Conservation (phyloP, 2,797 vertebrate species). For the Neostethus bicornis region DNA sequence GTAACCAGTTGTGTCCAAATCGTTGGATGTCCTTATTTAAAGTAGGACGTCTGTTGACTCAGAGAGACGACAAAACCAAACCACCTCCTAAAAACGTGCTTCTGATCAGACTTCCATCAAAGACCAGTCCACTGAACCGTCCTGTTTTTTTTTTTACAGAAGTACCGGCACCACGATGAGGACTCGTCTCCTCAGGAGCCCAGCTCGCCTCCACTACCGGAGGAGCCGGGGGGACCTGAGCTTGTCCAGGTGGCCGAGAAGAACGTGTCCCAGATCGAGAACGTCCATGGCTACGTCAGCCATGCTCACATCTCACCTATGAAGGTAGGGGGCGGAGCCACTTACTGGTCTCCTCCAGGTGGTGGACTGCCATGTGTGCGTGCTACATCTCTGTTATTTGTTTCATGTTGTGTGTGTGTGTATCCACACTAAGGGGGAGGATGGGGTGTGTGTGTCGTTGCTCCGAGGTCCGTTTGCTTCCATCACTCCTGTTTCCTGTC, state of each 20-base stretch:
- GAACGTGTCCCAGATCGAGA: constrained; percentile 93
- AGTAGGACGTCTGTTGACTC: too few species aligned
- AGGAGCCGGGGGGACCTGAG: constrained; percentile 85
- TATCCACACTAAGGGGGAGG: constrained; percentile 5
- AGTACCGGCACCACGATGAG: constrained; percentile 93
- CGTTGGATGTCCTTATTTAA: too few species aligned
- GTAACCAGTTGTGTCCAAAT: too few species aligned
- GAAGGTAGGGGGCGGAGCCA: constrained; percentile 82
- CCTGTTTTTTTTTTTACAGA: constrained; percentile 72
- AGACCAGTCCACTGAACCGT: too few species aligned
- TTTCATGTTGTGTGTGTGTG: background rate
- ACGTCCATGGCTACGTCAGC: constrained; percentile 92
- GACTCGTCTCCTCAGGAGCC: constrained; percentile 87
- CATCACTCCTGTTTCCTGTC: too few species aligned
- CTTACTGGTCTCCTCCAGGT: background rate
- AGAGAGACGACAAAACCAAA: too few species aligned
- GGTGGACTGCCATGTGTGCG: too few species aligned
- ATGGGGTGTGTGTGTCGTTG: constrained; percentile 18
- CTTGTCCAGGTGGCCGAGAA: constrained; percentile 94
- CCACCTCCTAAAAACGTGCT: too few species aligned
- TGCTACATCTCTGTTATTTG: too few species aligned
- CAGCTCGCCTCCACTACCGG: constrained; percentile 85
- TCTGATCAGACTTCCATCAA: too few species aligned
- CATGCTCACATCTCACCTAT: constrained; percentile 95
- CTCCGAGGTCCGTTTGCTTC: constrained; percentile 4